Percentiles rank a stretch among this genome's conserved stretches.
These are phyloP conservation scores for Bombus ignitus DNA, from an alignment of 1,140 invertebrate species.

Conservation along the genomic window DNA sequence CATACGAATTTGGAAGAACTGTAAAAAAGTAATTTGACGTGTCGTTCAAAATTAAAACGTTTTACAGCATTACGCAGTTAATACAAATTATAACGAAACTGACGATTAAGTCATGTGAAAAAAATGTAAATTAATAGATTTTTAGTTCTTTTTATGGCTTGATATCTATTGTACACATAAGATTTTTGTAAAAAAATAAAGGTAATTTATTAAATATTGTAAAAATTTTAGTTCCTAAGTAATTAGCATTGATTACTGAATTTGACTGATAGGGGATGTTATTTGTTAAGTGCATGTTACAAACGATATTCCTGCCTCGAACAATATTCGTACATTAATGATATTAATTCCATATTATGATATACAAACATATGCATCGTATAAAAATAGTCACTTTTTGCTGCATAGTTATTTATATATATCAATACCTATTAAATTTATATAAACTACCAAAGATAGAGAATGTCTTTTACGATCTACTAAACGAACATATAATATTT, in stretches of 20 bases:
- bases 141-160: conserved; percentile 64
- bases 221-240: conserved; percentile 61
- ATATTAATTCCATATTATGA: conserved; percentile 39
- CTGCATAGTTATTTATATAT: conserved; percentile 39
- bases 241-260: conserved; percentile 42
- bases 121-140: conserved; percentile 41
- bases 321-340: conserved; percentile 9
- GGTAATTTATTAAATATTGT: conserved; percentile 74
- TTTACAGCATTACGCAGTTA: conserved; percentile 3
- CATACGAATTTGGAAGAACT: background rate
- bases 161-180: conserved; percentile 65
- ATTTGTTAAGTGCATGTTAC: conserved; percentile 6
- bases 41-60: background rate
- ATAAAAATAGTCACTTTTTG: conserved; percentile 36
- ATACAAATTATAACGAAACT: conserved; percentile 30
- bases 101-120: conserved; percentile 54
- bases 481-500: conserved; percentile 48
- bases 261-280: conserved; percentile 39
- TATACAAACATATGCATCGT: conserved; percentile 37
- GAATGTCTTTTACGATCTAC: conserved; percentile 52
- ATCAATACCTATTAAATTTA: conserved; percentile 43
- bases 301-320: conserved; percentile 41
- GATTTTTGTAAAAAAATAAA: conserved; percentile 74
- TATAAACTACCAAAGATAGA: conserved; percentile 55
- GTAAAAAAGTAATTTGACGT: background rate